Percentiles rank a stretch among this genome's conserved stretches.
Evolutionary conservation across 30 jellyfish, hydroid and myxozoan species (phyloP).

Genomic region (Mastigias papua): DNA sequence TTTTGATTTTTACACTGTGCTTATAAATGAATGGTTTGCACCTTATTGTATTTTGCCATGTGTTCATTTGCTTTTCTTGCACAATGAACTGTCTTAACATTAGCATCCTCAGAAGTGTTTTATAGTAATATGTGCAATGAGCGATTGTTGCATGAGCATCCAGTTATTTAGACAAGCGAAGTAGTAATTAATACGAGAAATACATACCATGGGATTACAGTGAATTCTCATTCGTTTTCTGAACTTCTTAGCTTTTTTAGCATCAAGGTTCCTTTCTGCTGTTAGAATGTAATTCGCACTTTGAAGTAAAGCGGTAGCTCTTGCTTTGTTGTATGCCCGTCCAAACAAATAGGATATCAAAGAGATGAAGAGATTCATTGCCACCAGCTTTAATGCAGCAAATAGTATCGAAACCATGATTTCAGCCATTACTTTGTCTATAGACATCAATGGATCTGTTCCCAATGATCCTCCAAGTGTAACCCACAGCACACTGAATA

Average conservation of each 20-base stretch:
- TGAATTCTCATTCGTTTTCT: conserved; percentile 45
- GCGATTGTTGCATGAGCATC: too few relatives aligned
- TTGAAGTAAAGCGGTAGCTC: conserved; percentile 73
- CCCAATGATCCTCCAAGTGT: conserved; percentile 40
- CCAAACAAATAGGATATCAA: conserved; percentile 35
- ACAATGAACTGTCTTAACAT: too few relatives aligned
- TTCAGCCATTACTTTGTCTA: conserved; percentile 40
- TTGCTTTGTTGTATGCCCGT: conserved; percentile 69
- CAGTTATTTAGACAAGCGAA: too few relatives aligned
- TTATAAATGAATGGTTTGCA: too few relatives aligned
- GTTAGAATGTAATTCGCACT: conserved; percentile 51
- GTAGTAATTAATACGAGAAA: too few relatives aligned
- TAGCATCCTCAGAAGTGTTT: too few relatives aligned
- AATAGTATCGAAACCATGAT: conserved; percentile 33
- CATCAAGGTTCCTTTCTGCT: conserved; percentile 52
- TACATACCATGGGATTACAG: conserved; percentile 71
- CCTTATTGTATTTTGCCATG: too few relatives aligned
- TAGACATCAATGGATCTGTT: conserved; percentile 34
- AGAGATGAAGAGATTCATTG: conserved; percentile 58
- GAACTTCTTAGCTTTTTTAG: conserved; percentile 2
- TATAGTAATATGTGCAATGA: too few relatives aligned
- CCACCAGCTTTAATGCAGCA: conserved; percentile 51
- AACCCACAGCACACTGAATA: conserved; percentile 31
- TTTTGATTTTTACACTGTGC: too few relatives aligned
- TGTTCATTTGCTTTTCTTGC: too few relatives aligned